Evolutionary conservation across 2,797 vertebrate genomes (phyloP).

Genomic region (Anas bahamensis): DNA sequence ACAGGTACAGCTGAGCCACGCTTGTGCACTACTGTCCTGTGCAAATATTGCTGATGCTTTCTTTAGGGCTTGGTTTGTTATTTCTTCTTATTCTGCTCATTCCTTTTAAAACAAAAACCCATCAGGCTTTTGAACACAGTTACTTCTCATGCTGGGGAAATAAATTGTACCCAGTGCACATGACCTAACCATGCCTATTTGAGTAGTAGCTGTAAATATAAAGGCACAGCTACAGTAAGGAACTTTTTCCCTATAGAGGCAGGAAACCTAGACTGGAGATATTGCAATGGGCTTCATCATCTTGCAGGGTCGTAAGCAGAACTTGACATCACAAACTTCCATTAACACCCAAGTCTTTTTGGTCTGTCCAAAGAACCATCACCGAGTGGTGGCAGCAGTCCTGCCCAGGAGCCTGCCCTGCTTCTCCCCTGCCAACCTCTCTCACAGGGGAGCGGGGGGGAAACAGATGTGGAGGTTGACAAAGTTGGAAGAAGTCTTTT

Average conservation of each 20-base stretch:
- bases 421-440: neutral
- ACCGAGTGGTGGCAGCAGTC: neutral
- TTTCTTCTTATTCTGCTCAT: neutral
- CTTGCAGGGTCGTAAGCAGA: neutral
- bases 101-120: neutral
- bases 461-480: neutral
- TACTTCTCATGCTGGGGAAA: neutral
- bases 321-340: neutral
- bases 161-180: neutral
- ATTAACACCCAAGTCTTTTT: neutral
- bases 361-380: neutral
- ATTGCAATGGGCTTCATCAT: neutral
- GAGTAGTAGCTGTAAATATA: neutral
- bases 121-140: neutral
- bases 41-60: neutral
- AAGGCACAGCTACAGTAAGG: neutral
- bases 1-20: neutral
- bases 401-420: neutral
- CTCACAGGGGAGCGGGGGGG: neutral
- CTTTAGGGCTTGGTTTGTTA: neutral
- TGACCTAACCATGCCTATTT: neutral
- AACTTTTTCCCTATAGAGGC: neutral
- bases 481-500: neutral
- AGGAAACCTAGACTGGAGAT: neutral
- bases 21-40: neutral